Percentiles rank a stretch among this genome's conserved stretches.
Conservation (phyloP, 1,140 invertebrate genomes). For the Brachionus angularis region DNA sequence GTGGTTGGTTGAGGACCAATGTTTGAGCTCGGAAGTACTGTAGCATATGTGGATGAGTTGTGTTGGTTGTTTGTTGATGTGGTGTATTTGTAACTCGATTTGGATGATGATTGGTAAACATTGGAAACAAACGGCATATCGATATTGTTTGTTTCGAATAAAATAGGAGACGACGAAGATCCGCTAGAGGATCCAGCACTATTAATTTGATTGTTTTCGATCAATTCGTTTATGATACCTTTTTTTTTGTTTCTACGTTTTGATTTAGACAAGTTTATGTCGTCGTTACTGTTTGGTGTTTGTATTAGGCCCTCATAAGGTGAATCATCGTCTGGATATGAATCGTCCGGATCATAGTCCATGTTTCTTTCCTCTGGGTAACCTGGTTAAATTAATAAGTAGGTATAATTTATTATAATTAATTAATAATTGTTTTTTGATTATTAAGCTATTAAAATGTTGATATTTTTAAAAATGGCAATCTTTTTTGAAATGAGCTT, state of each 20-base stretch:
- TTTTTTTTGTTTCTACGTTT: conserved; percentile 9
- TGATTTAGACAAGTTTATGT: background rate
- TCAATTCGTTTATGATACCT: conserved; percentile 8
- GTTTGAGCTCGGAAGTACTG: conserved; percentile 35
- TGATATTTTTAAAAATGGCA: no score
- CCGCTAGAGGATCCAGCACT: conserved; percentile 20
- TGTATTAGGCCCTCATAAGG: conserved; percentile 37
- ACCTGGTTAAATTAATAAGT: conserved; percentile 1
- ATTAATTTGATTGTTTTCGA: background rate
- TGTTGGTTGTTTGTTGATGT: background rate
- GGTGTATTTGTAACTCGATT: background rate
- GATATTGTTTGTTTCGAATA: conserved; percentile 25
- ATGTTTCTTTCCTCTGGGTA: conserved; percentile 42
- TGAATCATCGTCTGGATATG: conserved; percentile 36
- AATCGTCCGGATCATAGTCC: conserved; percentile 44
- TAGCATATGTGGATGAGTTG: background rate
- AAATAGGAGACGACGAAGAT: conserved; percentile 12
- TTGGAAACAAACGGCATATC: conserved; percentile 32
- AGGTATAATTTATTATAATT: background rate
- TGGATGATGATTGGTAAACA: conserved; percentile 7
- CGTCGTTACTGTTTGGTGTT: background rate
- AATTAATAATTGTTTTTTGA: no score
- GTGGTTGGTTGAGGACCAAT: background rate
- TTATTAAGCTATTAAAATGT: no score
- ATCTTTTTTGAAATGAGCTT: no score